Evolutionary conservation across 2,888 invertebrate genomes (phyloP).

Genomic region (Acronicta psi): DNA sequence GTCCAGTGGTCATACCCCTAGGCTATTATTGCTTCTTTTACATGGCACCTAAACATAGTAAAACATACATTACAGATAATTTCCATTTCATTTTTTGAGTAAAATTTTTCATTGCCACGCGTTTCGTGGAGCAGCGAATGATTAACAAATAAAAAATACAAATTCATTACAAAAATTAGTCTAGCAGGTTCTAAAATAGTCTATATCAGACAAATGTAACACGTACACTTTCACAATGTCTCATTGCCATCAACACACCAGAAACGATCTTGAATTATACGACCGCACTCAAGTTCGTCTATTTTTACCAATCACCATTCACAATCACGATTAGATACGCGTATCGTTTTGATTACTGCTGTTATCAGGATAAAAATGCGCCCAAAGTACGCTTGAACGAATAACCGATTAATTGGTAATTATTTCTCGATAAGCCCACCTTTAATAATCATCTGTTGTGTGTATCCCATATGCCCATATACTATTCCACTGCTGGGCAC

Average conservation of each 20-base stretch:
- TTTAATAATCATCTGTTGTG: too few species aligned
- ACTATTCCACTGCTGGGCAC: too few species aligned
- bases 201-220: not conserved
- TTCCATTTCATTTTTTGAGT: too few species aligned
- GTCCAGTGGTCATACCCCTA: too few species aligned
- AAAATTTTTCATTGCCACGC: too few species aligned
- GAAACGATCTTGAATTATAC: conserved; percentile 20
- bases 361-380: conserved; percentile 14
- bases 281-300: conserved; percentile 39
- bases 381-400: conserved; percentile 3
- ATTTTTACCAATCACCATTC: conserved; percentile 31
- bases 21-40: too few species aligned
- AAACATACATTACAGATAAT: too few species aligned
- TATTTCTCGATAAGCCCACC: not conserved
- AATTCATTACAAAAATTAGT: too few species aligned
- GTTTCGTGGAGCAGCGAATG: too few species aligned
- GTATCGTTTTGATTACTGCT: conserved; percentile 19
- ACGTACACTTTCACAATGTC: conserved; percentile 19
- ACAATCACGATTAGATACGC: conserved; percentile 35
- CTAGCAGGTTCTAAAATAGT: not conserved
- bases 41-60: too few species aligned
- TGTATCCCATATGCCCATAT: too few species aligned
- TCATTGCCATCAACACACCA: conserved; percentile 31
- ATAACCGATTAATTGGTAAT: not conserved
- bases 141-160: too few species aligned